Conservation (phyloP, 2,113 vertebrate genomes). For the Pyxicephalus adspersus region DNA sequence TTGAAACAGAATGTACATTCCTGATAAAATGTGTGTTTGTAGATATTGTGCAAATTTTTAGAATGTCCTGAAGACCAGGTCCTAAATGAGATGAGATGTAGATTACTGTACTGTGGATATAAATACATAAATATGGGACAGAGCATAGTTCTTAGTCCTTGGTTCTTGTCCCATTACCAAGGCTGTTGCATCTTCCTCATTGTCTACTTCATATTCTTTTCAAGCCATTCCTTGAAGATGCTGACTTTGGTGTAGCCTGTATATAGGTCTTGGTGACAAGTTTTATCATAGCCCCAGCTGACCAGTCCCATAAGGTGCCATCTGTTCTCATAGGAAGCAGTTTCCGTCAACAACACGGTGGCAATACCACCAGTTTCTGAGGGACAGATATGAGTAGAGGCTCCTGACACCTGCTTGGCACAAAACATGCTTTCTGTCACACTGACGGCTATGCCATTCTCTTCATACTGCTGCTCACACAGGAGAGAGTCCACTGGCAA, state of each 20-base stretch:
- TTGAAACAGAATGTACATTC: too few species aligned
- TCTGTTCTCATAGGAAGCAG: constrained; percentile 67
- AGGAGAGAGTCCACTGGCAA: constrained; percentile 83
- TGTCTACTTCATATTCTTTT: constrained; percentile 89
- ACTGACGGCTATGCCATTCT: constrained; percentile 84
- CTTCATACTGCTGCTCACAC: constrained; percentile 93
- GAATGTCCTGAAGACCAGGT: too few species aligned
- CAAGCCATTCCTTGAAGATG: constrained; percentile 94
- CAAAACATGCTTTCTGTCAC: constrained; percentile 97
- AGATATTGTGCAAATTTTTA: too few species aligned
- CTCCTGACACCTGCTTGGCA: constrained; percentile 74
- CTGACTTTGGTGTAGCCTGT: constrained; percentile 88
- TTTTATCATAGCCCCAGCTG: constrained; percentile 93
- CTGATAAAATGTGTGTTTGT: too few species aligned
- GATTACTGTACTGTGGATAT: not conserved
- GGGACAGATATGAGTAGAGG: constrained; percentile 87
- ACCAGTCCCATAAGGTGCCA: constrained; percentile 94
- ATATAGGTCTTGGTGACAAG: constrained; percentile 85
- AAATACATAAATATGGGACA: constrained; percentile 29
- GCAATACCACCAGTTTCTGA: constrained; percentile 94
- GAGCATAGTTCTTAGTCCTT: not conserved
- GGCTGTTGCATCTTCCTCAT: not conserved
- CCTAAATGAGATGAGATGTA: not conserved
- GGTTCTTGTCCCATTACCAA: too few species aligned
- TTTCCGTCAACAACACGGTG: constrained; percentile 74